Evolutionary conservation across 1,140 invertebrate genomes (phyloP), one percentile per base, ranked within the genome.

Genomic region (Paramacrobiotus metropolitanus): DNA sequence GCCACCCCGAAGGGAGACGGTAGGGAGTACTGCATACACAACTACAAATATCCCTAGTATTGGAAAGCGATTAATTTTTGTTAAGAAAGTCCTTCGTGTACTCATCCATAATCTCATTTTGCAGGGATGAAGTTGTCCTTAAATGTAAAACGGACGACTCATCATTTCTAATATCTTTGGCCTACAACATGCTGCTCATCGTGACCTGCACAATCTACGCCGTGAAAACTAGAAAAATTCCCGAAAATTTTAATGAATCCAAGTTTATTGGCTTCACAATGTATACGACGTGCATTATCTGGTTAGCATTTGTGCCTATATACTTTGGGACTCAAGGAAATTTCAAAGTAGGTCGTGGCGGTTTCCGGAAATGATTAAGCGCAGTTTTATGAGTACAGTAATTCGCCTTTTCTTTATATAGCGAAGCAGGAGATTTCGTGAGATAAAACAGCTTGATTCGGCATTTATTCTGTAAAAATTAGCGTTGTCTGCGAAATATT

Each of bases 261-360:
- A 77, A 81, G 30, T 81, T 81, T 65, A 82, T 84, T 65, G 83
- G 80, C 28, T 84, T 84, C 69, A 81, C 83, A 1, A 84, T 83
- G 75, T 85, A 85, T 68, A 82, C 81, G 0, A 83, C 82, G 1
- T 82, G 82, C 65, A 78, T 85, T 24, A 76, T 85, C n/a, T 85
- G 83, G 83, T 69, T 84, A 31, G 81, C 82, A 9, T 85, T 83
- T 67, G 78, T 83, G 3, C 82, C 83, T 1, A 78, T 85, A 2
- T 85, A 83, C 70, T 75, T 85, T 69, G 77, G 77, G 2, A 76
- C 77, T 1, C 74, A 74, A 29, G 77, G 77, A 62, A 73, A 76
- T 28, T 78, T 76, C 62, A 72, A 78, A 69, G 76, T 78, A 65
- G 68, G 68, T 59, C 20, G 28, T 30, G 55, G 31, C 30, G 1